phyloP scores from a whole-genome alignment of 2,888 invertebrate species.

The Epirrhoe alternata region DNA sequence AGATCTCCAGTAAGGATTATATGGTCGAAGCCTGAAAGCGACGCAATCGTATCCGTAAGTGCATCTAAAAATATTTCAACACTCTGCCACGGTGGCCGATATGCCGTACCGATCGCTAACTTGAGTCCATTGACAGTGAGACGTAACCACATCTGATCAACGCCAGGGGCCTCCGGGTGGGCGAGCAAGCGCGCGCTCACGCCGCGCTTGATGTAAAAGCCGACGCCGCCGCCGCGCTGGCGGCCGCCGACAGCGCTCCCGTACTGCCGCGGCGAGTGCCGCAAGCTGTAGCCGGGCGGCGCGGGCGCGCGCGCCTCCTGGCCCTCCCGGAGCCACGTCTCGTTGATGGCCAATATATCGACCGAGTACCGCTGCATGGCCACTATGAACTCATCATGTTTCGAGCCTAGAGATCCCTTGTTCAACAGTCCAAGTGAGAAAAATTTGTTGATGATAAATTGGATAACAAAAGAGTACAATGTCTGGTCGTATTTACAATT shows the following conservation, averaged over 20 bases:
- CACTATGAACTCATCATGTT: conserved; percentile 39
- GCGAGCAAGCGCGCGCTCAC: background rate
- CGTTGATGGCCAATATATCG: conserved; percentile 38
- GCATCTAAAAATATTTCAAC: conserved; percentile 12
- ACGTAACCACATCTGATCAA: background rate
- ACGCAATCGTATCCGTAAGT: conserved; percentile 1
- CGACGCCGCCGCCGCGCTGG: conserved; percentile 21
- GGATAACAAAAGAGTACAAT: conserved; percentile 3
- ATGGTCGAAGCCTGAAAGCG: conserved; percentile 4
- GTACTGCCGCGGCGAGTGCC: conserved; percentile 7
- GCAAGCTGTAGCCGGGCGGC: conserved; percentile 26
- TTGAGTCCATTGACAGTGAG: background rate
- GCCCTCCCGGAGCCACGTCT: conserved; percentile 33
- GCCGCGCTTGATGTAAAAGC: background rate
- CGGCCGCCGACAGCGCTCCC: conserved; percentile 6
- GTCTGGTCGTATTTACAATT: conserved; percentile 8
- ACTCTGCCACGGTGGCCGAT: conserved; percentile 6
- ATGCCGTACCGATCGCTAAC: conserved; percentile 2
- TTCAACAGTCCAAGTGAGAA: conserved; percentile 42
- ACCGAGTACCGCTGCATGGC: conserved; percentile 26
- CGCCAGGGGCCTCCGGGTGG: background rate
- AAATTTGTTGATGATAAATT: conserved; percentile 15
- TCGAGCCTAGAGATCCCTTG: conserved; percentile 43
- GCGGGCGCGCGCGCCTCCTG: conserved; percentile 22
- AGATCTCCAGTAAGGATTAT: background rate